A percentile compares a stretch with the other conserved stretches of the same genome.
These are phyloP conservation scores for Neomorphus geoffroyi DNA, from an alignment of 2,797 vertebrate species.

Conservation along the genomic window DNA sequence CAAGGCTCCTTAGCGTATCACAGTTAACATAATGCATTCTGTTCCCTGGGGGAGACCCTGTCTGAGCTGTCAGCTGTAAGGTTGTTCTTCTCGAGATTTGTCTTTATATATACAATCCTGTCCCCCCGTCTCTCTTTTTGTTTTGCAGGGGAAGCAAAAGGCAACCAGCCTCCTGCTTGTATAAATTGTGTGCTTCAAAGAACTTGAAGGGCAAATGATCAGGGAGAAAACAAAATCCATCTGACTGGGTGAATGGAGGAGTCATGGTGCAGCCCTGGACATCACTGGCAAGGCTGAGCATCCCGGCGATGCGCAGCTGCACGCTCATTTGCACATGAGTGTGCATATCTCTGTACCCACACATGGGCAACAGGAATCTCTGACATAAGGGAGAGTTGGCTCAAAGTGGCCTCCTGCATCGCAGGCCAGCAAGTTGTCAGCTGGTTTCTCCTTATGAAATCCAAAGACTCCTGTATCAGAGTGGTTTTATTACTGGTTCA, in stretches of 20 bases:
- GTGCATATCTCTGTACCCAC: not conserved
- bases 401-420: not conserved
- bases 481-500: too few species aligned
- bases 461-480: not conserved
- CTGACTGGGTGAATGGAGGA: not conserved
- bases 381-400: rapidly evolving
- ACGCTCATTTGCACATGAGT: not conserved
- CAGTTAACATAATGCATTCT: not conserved
- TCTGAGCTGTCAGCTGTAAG: conserved; percentile 46
- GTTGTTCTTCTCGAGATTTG: conserved; percentile 36
- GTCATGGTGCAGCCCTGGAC: not conserved
- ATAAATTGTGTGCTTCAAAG: not conserved
- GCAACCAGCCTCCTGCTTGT: not conserved
- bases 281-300: rapidly evolving
- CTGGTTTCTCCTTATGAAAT: not conserved
- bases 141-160: not conserved
- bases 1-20: conserved; percentile 15
- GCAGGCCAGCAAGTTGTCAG: not conserved
- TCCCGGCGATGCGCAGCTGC: rapidly evolving
- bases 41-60: conserved; percentile 3
- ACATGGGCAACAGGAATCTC: not conserved
- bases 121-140: not conserved
- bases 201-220: not conserved
- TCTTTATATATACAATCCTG: not conserved
- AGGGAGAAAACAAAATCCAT: not conserved